phyloP scores from a whole-genome alignment of 92 coral and sea anemone genomes.

The Umimayanthus chanpuru region DNA sequence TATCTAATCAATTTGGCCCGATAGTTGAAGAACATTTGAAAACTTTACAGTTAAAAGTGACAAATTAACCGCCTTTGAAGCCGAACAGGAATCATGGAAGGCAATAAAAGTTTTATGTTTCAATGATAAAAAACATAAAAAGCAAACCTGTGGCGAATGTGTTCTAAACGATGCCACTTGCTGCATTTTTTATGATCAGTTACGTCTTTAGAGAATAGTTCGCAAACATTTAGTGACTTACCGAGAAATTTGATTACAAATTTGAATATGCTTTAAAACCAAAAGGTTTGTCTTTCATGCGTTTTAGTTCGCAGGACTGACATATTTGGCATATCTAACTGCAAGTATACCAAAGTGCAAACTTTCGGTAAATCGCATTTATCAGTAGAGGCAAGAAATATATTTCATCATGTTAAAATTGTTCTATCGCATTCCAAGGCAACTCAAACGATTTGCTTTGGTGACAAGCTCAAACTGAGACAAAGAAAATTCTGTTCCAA shows the following conservation, averaged over 20 bases:
- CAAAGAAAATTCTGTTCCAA: background rate
- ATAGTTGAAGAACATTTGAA: background rate
- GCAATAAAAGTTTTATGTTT: background rate
- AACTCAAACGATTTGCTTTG: background rate
- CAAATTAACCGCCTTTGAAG: background rate
- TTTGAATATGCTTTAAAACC: too few relatives aligned
- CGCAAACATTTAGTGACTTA: background rate
- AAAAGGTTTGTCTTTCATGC: too few relatives aligned
- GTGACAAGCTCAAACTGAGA: background rate
- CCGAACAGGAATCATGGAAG: background rate
- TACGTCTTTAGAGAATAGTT: background rate
- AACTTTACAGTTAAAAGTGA: background rate
- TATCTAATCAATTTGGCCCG: background rate
- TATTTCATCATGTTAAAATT: too few relatives aligned
- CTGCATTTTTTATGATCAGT: background rate
- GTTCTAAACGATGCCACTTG: background rate
- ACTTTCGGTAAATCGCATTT: too few relatives aligned
- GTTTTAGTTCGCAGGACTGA: too few relatives aligned
- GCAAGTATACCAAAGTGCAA: too few relatives aligned
- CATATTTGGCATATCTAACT: too few relatives aligned
- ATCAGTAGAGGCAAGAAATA: too few relatives aligned
- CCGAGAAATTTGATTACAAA: background rate
- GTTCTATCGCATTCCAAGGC: too few relatives aligned
- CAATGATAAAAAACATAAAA: background rate
- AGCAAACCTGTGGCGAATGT: background rate